A percentile compares a stretch with the other conserved stretches of the same genome.
phyloP scores from a whole-genome alignment of 2,113 vertebrate genomes.

The Crotophaga sulcirostris region DNA sequence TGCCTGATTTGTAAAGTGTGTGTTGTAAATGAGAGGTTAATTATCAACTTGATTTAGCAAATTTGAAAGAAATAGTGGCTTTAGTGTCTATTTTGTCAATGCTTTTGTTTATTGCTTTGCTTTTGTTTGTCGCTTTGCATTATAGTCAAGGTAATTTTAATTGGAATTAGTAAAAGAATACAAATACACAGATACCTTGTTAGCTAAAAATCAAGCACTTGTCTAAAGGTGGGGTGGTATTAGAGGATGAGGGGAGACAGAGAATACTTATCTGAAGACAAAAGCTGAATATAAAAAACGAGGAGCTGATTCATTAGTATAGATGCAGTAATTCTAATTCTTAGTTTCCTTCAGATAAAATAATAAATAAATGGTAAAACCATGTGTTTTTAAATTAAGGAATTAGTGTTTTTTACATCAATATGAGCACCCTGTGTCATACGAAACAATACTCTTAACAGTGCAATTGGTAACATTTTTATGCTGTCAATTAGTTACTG shows the following conservation, averaged over 20 bases:
- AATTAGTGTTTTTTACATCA: neutral
- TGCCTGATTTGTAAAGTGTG: constrained; percentile 13
- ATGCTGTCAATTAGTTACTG: neutral
- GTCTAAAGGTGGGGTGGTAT: constrained; percentile 39
- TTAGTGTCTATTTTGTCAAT: neutral
- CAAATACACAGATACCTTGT: neutral
- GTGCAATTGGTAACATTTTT: neutral
- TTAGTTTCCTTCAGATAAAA: neutral
- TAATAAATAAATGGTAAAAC: neutral
- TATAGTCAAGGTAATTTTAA: constrained; percentile 3
- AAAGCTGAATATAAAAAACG: neutral
- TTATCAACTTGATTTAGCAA: constrained; percentile 31
- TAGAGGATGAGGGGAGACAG: constrained; percentile 4
- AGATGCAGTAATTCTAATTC: neutral
- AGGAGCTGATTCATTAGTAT: neutral
- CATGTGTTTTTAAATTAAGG: neutral
- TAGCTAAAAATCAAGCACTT: constrained; percentile 37
- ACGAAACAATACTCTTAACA: neutral
- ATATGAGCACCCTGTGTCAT: neutral
- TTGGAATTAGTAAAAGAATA: neutral
- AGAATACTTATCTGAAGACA: constrained; percentile 17
- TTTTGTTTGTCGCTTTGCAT: constrained; percentile 32
- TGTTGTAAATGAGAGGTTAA: constrained; percentile 35
- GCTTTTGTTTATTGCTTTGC: constrained; percentile 40
- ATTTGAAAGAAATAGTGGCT: constrained; percentile 10